These are phyloP conservation scores for Sigmodon hispidus DNA, from an alignment of 2,113 vertebrate genomes.

Conservation along the genomic window DNA sequence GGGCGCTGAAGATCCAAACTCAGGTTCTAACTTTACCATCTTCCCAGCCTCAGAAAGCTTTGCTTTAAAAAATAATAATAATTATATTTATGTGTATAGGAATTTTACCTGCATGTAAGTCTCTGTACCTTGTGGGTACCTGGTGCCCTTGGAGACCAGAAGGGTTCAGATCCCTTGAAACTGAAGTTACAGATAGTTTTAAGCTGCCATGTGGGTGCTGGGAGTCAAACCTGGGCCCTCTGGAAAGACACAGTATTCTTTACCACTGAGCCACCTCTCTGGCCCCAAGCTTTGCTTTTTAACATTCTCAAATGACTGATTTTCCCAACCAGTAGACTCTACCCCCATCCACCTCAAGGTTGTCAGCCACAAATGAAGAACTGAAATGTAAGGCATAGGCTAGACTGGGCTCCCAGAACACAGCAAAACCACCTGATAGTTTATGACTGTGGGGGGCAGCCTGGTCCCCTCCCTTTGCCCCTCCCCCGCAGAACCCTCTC, in stretches of 20 bases:
- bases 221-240: background rate
- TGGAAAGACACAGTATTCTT: background rate
- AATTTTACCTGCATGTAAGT: background rate
- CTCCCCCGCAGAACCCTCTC: background rate
- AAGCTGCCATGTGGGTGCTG: background rate
- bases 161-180: background rate
- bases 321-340: background rate
- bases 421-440: background rate
- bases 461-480: fast-evolving
- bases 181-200: background rate
- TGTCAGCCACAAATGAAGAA: background rate
- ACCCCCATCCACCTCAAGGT: background rate
- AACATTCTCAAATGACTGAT: background rate
- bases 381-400: background rate
- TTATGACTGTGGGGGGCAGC: background rate
- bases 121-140: background rate
- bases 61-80: background rate
- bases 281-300: background rate
- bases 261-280: background rate
- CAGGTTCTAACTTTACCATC: background rate
- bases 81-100: background rate
- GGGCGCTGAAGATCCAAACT: background rate
- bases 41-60: background rate
- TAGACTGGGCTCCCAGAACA: background rate
- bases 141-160: background rate